Evolutionary conservation across 2,797 vertebrate species (phyloP), one percentile per base, ranked within the genome.

Genomic region (Hybognathus amarus): DNA sequence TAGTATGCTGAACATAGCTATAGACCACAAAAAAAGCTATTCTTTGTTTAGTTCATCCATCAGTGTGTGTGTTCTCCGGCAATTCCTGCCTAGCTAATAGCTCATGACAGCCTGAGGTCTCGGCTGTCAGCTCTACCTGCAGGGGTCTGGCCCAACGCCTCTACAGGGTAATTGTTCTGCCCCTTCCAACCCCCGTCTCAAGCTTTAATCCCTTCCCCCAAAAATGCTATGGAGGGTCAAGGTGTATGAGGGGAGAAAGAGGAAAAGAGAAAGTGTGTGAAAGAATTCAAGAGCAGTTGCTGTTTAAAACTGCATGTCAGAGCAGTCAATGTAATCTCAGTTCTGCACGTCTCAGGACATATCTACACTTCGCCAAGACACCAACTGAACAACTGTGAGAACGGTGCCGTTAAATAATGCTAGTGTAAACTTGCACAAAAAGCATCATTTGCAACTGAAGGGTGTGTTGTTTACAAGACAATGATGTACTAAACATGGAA

Each of bases 21-120:
- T 40, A 24, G 33, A 17, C 13, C 6, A 38, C n/a, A 59, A 74
- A 33, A 24, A 67, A 15, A 10, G 4, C 33, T 30, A 11, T 70
- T 69, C 38, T 54, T 88, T 20, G 33, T 52, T 50, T 30, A 52
- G 56, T 68, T 38, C 22, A 24, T n/a, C 78, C 20, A 38, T 82
- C 77, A 36, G 80, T 70, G 84, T 85, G 79, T 81, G 77, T 81
- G 82, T 77, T 86, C 79, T 33, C 59, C 30, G 15, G 50, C 45
- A 9, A 27, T 78, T 73, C 79, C 56, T 63, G 76, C 67, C 24
- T 24, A 70, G 79, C 79, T 84, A 89, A 91, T 85, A 68, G 76
- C 27, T 77, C 84, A 61, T 88, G 86, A 91, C 90, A 90, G 86
- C 80, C 66, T 83, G 86, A 64, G 86, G 78, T 86, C 79, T 78